Evolutionary conservation across 2,113 vertebrate species (phyloP).

Genomic region (Promerops cafer): DNA sequence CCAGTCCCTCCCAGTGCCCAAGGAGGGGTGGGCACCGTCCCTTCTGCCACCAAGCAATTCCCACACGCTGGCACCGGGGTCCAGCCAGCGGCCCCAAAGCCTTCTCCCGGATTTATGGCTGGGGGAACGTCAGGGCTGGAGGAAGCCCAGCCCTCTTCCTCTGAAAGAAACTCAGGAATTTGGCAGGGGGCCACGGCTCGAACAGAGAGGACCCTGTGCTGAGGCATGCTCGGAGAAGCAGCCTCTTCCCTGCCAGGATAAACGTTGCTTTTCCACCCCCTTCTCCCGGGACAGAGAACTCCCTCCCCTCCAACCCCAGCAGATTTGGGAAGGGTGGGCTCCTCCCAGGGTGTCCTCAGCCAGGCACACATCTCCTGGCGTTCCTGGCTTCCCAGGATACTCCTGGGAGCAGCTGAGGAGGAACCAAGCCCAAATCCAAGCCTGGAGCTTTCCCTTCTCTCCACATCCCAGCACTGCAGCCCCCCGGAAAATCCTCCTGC

Average conservation of each 20-base stretch:
- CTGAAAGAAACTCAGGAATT: constrained; percentile 40
- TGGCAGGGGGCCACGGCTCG: constrained; percentile 33
- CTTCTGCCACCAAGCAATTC: background rate
- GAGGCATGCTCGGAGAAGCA: background rate
- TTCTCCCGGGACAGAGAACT: background rate
- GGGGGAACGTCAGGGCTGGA: background rate
- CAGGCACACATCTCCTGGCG: background rate
- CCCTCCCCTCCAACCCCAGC: background rate
- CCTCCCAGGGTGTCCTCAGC: background rate
- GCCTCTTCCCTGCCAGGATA: constrained; percentile 41
- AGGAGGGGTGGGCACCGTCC: fast-evolving
- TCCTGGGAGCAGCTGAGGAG: background rate
- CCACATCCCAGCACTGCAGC: too few species aligned
- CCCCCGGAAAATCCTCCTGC: fast-evolving
- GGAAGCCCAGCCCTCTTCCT: constrained; percentile 56
- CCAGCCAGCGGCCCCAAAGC: background rate
- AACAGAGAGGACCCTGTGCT: constrained; percentile 59
- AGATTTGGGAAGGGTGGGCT: background rate
- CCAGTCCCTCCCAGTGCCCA: background rate
- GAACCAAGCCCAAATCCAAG: background rate
- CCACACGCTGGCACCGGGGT: fast-evolving
- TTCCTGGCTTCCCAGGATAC: background rate
- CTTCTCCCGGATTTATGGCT: background rate
- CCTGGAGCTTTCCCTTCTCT: background rate
- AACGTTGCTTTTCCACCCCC: constrained; percentile 45